Conservation (phyloP, 2,888 invertebrate genomes). For the Abrostola triplasia region DNA sequence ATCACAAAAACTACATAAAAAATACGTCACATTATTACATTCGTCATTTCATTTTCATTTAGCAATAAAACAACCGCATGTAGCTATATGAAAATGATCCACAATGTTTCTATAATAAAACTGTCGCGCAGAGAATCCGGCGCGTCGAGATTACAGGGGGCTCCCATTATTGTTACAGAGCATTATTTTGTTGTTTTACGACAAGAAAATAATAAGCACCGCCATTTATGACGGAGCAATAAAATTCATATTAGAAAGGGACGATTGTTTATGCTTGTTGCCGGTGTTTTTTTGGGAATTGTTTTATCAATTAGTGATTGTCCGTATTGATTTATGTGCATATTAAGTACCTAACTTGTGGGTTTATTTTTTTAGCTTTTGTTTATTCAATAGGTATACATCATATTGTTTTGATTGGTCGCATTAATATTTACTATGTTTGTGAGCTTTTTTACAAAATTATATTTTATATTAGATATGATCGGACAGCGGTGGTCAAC, state of each 20-base stretch:
- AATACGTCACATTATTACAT: constrained; percentile 37
- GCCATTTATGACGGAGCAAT: constrained; percentile 79
- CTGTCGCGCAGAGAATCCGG: constrained; percentile 58
- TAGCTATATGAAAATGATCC: constrained; percentile 77
- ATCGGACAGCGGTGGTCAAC: too few species aligned
- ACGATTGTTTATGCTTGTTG: constrained; percentile 54
- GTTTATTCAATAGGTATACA: too few species aligned
- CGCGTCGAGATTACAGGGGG: constrained; percentile 75
- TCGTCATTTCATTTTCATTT: constrained; percentile 68
- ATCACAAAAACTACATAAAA: constrained; percentile 53
- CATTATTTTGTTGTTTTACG: constrained; percentile 86
- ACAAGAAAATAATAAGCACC: constrained; percentile 84
- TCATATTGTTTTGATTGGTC: too few species aligned
- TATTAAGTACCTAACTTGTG: too few species aligned
- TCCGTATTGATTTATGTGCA: background rate
- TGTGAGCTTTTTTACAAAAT: too few species aligned
- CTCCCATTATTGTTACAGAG: constrained; percentile 78
- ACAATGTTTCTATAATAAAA: constrained; percentile 79
- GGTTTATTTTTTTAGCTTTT: too few species aligned
- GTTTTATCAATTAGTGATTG: constrained; percentile 27
- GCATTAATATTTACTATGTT: too few species aligned
- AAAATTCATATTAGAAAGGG: constrained; percentile 76
- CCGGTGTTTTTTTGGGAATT: constrained; percentile 13
- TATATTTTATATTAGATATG: too few species aligned
- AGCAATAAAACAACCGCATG: constrained; percentile 77